phyloP scores from a whole-genome alignment of 1,140 invertebrate genomes.

The Lepidurus apus region DNA sequence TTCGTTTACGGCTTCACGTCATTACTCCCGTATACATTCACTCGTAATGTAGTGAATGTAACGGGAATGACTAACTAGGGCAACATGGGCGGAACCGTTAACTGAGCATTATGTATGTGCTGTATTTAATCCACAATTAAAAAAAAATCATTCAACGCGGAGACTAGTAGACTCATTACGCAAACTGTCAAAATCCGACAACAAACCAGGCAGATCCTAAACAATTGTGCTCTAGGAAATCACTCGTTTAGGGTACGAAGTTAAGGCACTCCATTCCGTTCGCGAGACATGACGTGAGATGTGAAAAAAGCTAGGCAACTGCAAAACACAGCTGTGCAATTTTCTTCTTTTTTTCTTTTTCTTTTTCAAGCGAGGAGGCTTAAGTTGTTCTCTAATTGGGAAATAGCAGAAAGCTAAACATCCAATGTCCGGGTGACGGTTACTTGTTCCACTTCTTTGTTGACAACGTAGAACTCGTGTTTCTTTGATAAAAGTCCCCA shows the following conservation, averaged over 20 bases:
- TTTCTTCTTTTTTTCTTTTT: background rate
- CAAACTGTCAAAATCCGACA: background rate
- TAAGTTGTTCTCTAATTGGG: background rate
- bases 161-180: background rate
- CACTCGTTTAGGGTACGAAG: background rate
- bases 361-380: background rate
- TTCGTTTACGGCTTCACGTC: background rate
- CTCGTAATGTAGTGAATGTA: background rate
- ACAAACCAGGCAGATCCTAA: constrained; percentile 2
- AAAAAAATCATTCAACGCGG: background rate
- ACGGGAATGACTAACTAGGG: background rate
- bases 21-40: no score
- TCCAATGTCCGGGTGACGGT: background rate
- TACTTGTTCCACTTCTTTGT: constrained; percentile 63
- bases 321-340: background rate
- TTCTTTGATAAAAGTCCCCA: constrained; percentile 88
- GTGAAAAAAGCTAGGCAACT: background rate
- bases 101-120: background rate
- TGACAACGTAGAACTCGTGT: constrained; percentile 91
- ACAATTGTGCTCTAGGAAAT: background rate
- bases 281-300: constrained; percentile 3
- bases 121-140: constrained; percentile 4
- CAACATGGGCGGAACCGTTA: background rate
- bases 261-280: constrained; percentile 4
- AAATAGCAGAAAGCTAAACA: background rate